Base-by-base conservation (phyloP, 2,888 invertebrate species). In the Chironomus tentans region DNA sequence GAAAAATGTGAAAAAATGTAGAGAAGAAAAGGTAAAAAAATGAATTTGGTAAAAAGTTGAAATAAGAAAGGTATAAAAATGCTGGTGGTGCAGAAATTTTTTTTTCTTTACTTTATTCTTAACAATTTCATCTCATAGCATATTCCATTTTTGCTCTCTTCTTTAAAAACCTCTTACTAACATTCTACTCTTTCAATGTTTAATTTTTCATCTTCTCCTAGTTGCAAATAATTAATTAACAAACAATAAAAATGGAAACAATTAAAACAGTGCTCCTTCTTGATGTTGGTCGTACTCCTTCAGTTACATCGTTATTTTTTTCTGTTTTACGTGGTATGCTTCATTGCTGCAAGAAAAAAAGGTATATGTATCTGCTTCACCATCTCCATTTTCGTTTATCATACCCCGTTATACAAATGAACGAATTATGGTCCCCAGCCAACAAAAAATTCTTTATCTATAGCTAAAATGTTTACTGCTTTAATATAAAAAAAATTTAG, bases 191-290 rank as follows among this genome's bases (percentile, higher is more conserved):
- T 3, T 50, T 56, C 56, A 56, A 56, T 18, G 13, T 38, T 72
- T 62, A 62, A 62, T 62, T 72, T 72, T 72, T 62, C 72, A 72
- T 72, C 46, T 56, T 50, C 10, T 13, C 12, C 15, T 61, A n/a
- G 50, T 56, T 61, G 72, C 50, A 72, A 65, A 72, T 72, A 72
- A 72, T 62, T 72, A 72, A 72, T 72, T 72, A 62, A 72, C 28
- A 72, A 72, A 72, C 72, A 72, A 72, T 72, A 72, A 61, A 72
- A 38, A 50, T 72, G 28, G 72, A 28, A 72, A 62, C 72, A 72
- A 72, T 72, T 62, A 72, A 28, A 38, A 38, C 70, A 38, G 2
- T 10, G 38, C 38, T 38, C 56, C 56, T 18, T n/a, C n/a, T 56
- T 56, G 56, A 13, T 15, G 50, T 50, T 50, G 15, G n/a, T 15